These are phyloP conservation scores for Callopanchax toddi DNA, from an alignment of 2,113 vertebrate species.

Conservation along the genomic window DNA sequence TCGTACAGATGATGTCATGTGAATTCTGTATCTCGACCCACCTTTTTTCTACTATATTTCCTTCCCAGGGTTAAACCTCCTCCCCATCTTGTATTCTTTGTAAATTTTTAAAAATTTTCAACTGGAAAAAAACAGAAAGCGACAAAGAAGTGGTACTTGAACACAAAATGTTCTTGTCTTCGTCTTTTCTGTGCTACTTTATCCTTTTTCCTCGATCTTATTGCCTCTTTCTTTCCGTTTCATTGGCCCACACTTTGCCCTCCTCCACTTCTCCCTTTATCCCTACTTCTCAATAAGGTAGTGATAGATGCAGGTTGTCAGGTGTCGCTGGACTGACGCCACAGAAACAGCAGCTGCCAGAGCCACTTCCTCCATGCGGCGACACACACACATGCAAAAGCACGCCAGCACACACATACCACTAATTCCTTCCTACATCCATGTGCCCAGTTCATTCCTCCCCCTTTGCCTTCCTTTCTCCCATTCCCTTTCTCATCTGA, in stretches of 20 bases:
- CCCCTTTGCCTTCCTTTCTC: conserved; percentile 21
- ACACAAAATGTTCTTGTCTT: background rate
- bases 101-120: too few species aligned
- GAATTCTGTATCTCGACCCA: conserved; percentile 21
- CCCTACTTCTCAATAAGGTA: conserved; percentile 85
- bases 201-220: conserved; percentile 5
- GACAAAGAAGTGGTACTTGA: too few species aligned
- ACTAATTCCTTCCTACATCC: conserved; percentile 59
- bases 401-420: conserved; percentile 28
- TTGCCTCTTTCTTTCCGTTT: conserved; percentile 46
- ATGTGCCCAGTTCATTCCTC: conserved; percentile 36
- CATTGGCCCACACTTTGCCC: conserved; percentile 41
- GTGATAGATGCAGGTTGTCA: conserved; percentile 87
- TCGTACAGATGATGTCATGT: conserved; percentile 35
- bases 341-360: conserved; percentile 82
- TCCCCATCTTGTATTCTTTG: too few species aligned
- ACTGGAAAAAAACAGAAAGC: conserved; percentile 1
- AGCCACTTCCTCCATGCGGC: conserved; percentile 72
- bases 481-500: conserved; percentile 39
- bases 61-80: background rate
- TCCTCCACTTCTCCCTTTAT: conserved; percentile 67
- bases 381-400: conserved; percentile 56
- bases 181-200: conserved; percentile 1
- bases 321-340: conserved; percentile 82
- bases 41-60: conserved; percentile 6